Evolutionary conservation across 2,888 invertebrate genomes (phyloP).

Genomic region (Ochropleura leucogaster): DNA sequence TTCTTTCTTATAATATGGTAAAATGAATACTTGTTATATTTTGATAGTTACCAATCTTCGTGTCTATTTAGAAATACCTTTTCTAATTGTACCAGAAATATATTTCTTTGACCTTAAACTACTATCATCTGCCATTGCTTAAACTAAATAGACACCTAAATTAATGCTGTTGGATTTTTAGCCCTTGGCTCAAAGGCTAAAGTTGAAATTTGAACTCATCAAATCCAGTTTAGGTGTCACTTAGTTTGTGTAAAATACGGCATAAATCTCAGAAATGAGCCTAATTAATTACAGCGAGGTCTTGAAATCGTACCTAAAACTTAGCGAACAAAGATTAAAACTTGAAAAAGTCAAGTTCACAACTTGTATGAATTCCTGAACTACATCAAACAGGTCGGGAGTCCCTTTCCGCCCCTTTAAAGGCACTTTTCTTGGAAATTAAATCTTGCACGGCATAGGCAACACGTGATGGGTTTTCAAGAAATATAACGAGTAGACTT

Average conservation of each 20-base stretch:
- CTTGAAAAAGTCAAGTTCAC: background rate
- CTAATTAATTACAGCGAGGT: background rate
- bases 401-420: background rate
- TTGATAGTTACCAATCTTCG: background rate
- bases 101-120: background rate
- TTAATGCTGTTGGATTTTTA: too few species aligned
- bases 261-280: background rate
- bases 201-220: too few species aligned
- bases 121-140: background rate
- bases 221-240: background rate
- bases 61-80: background rate
- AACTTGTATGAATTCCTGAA: constrained; percentile 11
- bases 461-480: background rate
- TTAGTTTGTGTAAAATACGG: too few species aligned
- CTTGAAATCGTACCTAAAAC: background rate
- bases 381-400: background rate
- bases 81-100: background rate
- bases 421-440: constrained; percentile 25
- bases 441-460: background rate
- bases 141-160: background rate
- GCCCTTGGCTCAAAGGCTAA: too few species aligned
- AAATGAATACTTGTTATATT: constrained; percentile 8
- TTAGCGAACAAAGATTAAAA: background rate
- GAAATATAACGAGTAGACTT: background rate
- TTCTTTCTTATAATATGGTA: background rate